Conservation (phyloP, 1,140 invertebrate species). For the Apis mellifera region Amel_HAv3.1 CM009939.2:5705501-5706000, state of each 20-base stretch:
- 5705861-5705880: background rate
- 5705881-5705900: background rate
- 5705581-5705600: too few species aligned
- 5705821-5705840: background rate
- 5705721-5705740: conserved; percentile 37
- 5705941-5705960: too few species aligned
- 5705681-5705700: background rate
- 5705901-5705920: too few species aligned
- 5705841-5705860: background rate
- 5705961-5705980: too few species aligned
- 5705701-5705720: conserved; percentile 33
- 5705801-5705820: background rate
- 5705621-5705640: background rate
- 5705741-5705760: conserved; percentile 31
- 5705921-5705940: too few species aligned
- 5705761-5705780: conserved; percentile 17
- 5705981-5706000: too few species aligned
- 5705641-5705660: background rate
- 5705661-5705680: background rate
- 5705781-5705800: background rate
- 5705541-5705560: too few species aligned
- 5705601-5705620: background rate
- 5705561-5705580: too few species aligned
- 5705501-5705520: too few species aligned
- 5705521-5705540: too few species aligned